Evolutionary conservation across 2,888 invertebrate genomes (phyloP), one percentile per base, ranked within the genome.

Genomic region (Omphaloscelis lunosa): DNA sequence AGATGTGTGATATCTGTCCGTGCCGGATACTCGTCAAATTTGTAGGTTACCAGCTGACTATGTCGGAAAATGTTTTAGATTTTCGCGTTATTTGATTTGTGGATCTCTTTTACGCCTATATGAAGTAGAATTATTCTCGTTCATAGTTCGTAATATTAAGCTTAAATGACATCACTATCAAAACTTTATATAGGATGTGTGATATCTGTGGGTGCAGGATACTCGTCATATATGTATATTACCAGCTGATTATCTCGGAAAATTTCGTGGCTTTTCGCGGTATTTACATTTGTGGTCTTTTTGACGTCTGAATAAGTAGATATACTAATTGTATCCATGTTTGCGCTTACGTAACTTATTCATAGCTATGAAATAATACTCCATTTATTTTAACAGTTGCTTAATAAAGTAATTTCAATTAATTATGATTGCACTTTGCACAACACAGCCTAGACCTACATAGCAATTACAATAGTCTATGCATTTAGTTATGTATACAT

Each of bases 401-500:
- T 76, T 9, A 58, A 48, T 65, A 48, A 74, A 58, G 12, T 15
- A 34, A 27, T 61, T 53, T 34, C 5, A 17, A 29, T 34, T 27
- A 67, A 45, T 75, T 73, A 75, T 58, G 23, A 59, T 51, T 61
- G 66, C 29, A 34, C 23, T 23, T 62, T 34, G 45, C 76, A n/a
- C 27, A 72, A 77, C 15, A 27, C 27, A 39, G 27, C 65, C 72
- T 66, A 72, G 78, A 66, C 78, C 65, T 72, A 53, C 58, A 27
- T 72, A 61, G 3, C 45, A 39, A 56, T 56, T 69, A 62, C 17
- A 53, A 34, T 45, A 41, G 41, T 41, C 5, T 75, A 20, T 67
- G 11, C 17, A 61, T 48, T 27, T 62, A 48, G n/a, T 76, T 63
- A 29, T 29, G 15, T 51, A 48, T 20, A 15, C 17, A 62, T 12